Percentiles rank a stretch among this genome's conserved stretches.
Evolutionary conservation across 2,888 invertebrate genomes (phyloP).

Genomic region (Epistrophe grossulariae): DNA sequence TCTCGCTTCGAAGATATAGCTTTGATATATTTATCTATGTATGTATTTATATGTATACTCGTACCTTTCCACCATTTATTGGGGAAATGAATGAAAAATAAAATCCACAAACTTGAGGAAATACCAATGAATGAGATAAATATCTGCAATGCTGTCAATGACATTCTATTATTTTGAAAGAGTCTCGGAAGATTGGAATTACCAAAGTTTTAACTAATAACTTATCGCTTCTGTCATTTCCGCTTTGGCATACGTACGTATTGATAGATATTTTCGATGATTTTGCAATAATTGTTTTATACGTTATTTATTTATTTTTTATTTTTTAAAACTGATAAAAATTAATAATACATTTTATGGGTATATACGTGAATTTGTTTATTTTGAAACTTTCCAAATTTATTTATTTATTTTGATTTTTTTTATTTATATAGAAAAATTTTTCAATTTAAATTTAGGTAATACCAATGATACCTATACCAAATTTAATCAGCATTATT

Average conservation of each 20-base stretch:
- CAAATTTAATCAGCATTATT: too few relatives aligned
- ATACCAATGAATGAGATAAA: conserved; percentile 68
- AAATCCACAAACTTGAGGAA: conserved; percentile 12
- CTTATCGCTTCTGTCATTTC: conserved; percentile 37
- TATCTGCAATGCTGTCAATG: conserved; percentile 64
- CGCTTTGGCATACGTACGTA: not conserved
- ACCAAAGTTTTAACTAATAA: conserved; percentile 68
- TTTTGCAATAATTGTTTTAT: conserved; percentile 47
- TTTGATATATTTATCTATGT: not conserved
- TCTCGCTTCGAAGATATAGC: conserved; percentile 5
- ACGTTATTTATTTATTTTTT: not conserved
- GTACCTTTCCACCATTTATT: not conserved
- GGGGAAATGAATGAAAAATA: not conserved
- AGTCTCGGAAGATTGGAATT: conserved; percentile 34
- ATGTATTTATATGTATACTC: not conserved
- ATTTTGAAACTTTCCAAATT: too few relatives aligned
- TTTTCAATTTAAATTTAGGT: too few relatives aligned
- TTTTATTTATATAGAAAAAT: too few relatives aligned
- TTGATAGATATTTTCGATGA: conserved; percentile 2
- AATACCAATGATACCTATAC: too few relatives aligned
- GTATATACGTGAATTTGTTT: too few relatives aligned
- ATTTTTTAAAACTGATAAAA: not conserved
- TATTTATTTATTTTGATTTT: not conserved
- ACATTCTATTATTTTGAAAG: conserved; percentile 25
- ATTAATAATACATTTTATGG: not conserved